Evolutionary conservation across 1,140 invertebrate species (phyloP), one percentile per base, ranked within the genome.

Genomic region (Orius insidiosus): DNA sequence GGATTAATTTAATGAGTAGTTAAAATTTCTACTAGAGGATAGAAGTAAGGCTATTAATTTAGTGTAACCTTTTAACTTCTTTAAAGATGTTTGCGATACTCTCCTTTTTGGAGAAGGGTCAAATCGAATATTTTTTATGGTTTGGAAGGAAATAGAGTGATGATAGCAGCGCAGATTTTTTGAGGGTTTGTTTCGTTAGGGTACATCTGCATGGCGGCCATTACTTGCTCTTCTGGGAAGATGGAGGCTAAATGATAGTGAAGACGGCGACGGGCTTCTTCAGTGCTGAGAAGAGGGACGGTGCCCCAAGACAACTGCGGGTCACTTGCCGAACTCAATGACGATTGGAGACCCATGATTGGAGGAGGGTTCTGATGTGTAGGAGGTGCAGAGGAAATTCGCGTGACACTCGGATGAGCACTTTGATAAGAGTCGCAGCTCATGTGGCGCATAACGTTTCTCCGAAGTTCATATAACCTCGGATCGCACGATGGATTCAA

Each of bases 171-270:
- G 65, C 87, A 94, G 52, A 94, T 83, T 55, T 79, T 79, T 56
- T 90, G 78, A 0, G 86, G 75, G 62, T 92, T 81, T 1, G 76
- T 85, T 60, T 90, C 85, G 24, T 86, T 78, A 1, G 88, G 89
- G 64, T 84, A 80, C 36, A 80, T 59, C 40, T 78, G 71, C 80
- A 94, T 84, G 0, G 80, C 86, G 19, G 78, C 71, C 16, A 74
- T 71, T 1, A 95, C 88, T 60, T 88, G 80, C 47, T 85, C 78
- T 58, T 87, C 81, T 0, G 87, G 85, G 60, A 94, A 94, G 32
- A 93, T 76, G 32, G 76, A 80, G 7, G 80, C 72, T 24, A 94
- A 63, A 60, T 92, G 85, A 61, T 84, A 89, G 56, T 85, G 85
- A 48, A 89, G 62, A 49, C 75, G 69, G 16, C 75, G 68, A 3